Conservation (phyloP, 2,113 vertebrate genomes). For the Lepidothrix coronata region DNA sequence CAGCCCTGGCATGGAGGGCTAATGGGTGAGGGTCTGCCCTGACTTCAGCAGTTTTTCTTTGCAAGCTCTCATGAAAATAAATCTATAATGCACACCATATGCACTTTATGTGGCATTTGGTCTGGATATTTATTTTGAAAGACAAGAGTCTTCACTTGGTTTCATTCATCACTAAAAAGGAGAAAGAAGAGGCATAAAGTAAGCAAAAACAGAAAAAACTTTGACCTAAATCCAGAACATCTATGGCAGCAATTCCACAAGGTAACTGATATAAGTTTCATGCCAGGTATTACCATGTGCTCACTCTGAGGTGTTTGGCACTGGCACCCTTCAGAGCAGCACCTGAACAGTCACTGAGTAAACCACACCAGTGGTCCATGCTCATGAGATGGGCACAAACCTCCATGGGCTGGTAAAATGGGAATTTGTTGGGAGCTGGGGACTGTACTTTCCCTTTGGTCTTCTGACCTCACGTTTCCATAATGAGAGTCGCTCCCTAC, state of each 20-base stretch:
- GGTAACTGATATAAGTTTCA: not conserved
- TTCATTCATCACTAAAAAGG: not conserved
- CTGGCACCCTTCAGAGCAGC: not conserved
- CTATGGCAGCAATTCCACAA: not conserved
- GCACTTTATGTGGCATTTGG: not conserved
- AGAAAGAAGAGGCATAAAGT: not conserved
- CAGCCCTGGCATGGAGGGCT: not conserved
- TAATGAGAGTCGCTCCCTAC: not conserved
- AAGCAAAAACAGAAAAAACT: not conserved
- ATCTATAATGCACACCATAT: not conserved
- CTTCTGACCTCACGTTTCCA: not conserved
- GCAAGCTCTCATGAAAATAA: not conserved
- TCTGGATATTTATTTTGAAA: not conserved
- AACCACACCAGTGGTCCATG: fast-evolving
- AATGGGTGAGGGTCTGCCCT: not conserved
- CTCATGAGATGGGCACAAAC: not conserved
- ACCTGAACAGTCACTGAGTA: fast-evolving
- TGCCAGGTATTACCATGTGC: not conserved
- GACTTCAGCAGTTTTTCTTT: slow-evolving; percentile 9
- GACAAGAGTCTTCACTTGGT: not conserved
- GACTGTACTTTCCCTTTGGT: not conserved
- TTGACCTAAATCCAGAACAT: not conserved
- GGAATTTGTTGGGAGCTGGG: not conserved
- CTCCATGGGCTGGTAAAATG: not conserved
- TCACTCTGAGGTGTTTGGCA: not conserved